Conservation (phyloP, 2,888 invertebrate genomes). For the Mystacides longicornis region DNA sequence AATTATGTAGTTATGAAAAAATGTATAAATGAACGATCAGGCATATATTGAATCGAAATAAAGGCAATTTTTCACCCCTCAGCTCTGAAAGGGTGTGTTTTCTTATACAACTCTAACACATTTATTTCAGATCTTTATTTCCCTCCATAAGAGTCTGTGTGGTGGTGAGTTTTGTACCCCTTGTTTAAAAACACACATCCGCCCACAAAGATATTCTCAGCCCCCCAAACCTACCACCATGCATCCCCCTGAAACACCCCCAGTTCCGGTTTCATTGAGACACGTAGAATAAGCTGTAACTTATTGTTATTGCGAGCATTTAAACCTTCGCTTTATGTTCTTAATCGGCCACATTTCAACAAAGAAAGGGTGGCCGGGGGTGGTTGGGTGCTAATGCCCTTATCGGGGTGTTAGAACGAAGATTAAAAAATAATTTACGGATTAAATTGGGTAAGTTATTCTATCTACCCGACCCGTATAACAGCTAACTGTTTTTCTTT, state of each 20-base stretch:
- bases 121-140: no score
- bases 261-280: conserved; percentile 26
- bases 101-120: no score
- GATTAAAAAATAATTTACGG: conserved; percentile 3
- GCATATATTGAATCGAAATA: no score
- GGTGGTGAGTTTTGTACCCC: no score
- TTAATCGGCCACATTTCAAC: conserved; percentile 26
- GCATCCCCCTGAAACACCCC: conserved; percentile 6
- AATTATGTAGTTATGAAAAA: no score
- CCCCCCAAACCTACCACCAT: conserved; percentile 1
- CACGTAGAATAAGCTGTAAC: conserved; percentile 41
- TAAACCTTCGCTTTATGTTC: conserved; percentile 49
- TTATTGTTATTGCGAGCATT: conserved; percentile 50
- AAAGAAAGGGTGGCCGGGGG: conserved; percentile 4
- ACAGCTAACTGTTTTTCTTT: no score
- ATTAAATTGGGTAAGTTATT: not conserved
- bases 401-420: not conserved
- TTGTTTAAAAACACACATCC: conserved; percentile 1
- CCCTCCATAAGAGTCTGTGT: no score
- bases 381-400: not conserved
- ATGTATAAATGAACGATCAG: no score
- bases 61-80: no score
- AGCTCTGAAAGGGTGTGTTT: no score
- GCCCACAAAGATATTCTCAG: not conserved
- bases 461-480: no score